phyloP scores from a whole-genome alignment of 2,797 vertebrate genomes.

The Pantherophis vulpinus region DNA sequence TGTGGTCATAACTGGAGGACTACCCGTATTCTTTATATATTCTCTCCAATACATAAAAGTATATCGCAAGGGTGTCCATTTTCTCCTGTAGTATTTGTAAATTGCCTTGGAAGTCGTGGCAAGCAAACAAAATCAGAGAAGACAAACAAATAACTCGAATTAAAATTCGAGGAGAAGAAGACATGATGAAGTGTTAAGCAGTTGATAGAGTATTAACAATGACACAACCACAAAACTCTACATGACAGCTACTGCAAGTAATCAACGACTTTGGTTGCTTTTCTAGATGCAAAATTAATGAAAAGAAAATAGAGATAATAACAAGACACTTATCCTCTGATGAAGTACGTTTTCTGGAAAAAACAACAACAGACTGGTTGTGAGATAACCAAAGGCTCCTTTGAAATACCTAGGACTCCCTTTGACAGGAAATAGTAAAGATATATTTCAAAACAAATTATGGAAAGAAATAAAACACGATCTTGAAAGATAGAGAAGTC shows the following conservation, averaged over 20 bases:
- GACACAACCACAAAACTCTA: neutral
- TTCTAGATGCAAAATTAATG: neutral
- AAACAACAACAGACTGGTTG: neutral
- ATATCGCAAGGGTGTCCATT: neutral
- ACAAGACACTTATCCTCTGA: neutral
- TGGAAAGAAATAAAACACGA: slow-evolving; percentile 26
- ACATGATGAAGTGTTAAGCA: neutral
- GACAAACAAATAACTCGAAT: neutral
- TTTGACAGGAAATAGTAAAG: neutral
- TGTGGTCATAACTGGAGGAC: neutral
- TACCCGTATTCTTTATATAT: neutral
- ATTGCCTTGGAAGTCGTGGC: neutral
- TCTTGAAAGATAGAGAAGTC: neutral
- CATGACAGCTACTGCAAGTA: neutral
- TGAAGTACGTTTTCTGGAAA: neutral
- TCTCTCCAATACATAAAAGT: neutral
- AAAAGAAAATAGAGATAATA: neutral
- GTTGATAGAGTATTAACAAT: neutral
- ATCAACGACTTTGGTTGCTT: neutral
- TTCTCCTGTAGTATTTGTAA: neutral
- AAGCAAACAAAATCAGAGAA: neutral
- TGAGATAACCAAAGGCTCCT: neutral
- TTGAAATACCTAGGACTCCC: neutral
- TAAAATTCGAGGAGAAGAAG: neutral
- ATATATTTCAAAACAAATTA: slow-evolving; percentile 13